Evolutionary conservation across 1,140 invertebrate species (phyloP).

Genomic region (Oscheius sp.): DNA sequence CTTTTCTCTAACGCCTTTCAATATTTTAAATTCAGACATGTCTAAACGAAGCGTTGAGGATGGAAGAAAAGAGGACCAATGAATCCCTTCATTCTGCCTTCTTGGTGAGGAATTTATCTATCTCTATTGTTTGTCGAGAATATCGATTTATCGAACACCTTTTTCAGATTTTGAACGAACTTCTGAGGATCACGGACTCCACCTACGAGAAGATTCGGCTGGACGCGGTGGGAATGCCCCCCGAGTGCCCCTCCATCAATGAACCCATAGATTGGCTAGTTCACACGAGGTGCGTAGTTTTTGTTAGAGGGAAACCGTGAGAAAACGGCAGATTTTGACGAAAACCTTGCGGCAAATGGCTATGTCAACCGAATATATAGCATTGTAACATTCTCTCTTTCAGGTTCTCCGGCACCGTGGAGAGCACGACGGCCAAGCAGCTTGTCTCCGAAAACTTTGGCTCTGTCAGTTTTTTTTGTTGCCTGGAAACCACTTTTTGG

Average conservation of each 20-base stretch:
- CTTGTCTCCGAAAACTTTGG: slow-evolving; percentile 80
- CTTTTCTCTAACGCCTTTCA: neutral
- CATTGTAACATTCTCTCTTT: neutral
- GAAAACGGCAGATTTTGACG: too few species aligned
- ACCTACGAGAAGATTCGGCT: slow-evolving; percentile 76
- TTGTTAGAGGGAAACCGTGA: too few species aligned
- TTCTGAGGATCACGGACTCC: slow-evolving; percentile 85
- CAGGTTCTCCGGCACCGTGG: slow-evolving; percentile 63
- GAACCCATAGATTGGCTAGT: slow-evolving; percentile 54
- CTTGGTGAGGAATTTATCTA: neutral
- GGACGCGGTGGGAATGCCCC: slow-evolving; percentile 40
- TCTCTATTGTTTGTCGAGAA: neutral
- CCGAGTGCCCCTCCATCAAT: neutral
- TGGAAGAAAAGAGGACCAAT: neutral
- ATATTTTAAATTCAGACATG: neutral
- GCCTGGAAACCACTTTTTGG: slow-evolving; percentile 4
- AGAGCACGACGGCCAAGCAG: slow-evolving; percentile 81
- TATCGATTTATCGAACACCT: neutral
- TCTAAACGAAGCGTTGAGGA: neutral
- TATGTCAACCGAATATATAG: neutral
- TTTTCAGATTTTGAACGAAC: slow-evolving; percentile 91
- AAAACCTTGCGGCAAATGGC: too few species aligned
- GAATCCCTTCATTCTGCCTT: neutral
- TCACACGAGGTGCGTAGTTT: slow-evolving; percentile 4
- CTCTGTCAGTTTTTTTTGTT: slow-evolving; percentile 66